These are phyloP conservation scores for Drosophila nebulosa DNA, from an alignment of 1,140 invertebrate species.

Conservation along the genomic window DNA sequence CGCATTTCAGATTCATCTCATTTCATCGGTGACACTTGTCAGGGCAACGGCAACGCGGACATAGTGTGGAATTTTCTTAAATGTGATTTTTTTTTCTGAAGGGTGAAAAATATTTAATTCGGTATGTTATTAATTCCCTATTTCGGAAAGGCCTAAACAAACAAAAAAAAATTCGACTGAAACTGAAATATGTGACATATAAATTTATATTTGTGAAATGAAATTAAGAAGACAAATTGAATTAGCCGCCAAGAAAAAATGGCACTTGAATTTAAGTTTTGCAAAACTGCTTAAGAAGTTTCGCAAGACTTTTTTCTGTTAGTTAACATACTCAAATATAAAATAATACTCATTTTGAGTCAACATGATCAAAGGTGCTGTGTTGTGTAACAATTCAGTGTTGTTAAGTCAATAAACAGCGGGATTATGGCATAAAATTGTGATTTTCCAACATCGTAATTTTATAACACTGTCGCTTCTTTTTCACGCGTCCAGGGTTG, in stretches of 20 bases:
- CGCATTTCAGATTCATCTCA: slow-evolving; percentile 28
- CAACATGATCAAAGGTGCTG: too few relatives aligned
- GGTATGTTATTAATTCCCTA: not conserved
- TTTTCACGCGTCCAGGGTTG: too few relatives aligned
- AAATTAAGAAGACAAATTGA: too few relatives aligned
- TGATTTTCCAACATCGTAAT: too few relatives aligned
- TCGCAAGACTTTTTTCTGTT: not conserved
- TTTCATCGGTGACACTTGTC: slow-evolving; percentile 7
- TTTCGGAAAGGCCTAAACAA: not conserved
- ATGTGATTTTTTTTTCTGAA: not conserved
- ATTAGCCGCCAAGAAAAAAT: not conserved
- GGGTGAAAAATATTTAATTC: not conserved
- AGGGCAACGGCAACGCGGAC: not conserved
- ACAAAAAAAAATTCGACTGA: not conserved
- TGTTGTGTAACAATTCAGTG: too few relatives aligned
- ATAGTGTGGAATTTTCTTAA: not conserved
- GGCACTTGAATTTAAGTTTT: not conserved
- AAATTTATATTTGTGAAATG: too few relatives aligned
- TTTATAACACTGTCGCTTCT: too few relatives aligned
- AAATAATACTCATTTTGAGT: too few relatives aligned
- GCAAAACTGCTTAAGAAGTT: not conserved
- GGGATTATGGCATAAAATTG: too few relatives aligned
- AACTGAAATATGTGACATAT: not conserved
- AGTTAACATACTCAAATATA: too few relatives aligned
- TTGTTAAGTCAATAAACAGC: too few relatives aligned